These are phyloP conservation scores for Drosophila watanabei DNA, from an alignment of 1,140 invertebrate genomes.

Conservation along the genomic window DNA sequence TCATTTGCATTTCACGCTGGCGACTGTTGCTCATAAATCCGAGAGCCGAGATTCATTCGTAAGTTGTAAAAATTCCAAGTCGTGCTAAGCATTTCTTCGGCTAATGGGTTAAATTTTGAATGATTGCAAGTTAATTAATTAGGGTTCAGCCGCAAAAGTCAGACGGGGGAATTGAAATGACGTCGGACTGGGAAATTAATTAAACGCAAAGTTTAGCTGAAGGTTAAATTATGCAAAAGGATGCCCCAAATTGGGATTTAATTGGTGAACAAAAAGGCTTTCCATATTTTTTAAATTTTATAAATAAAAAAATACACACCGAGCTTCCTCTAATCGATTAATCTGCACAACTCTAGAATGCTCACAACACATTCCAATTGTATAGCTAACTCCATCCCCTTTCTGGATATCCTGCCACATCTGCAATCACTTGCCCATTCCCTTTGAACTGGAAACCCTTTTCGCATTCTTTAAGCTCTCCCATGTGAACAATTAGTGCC, in stretches of 20 bases:
- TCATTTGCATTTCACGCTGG: constrained; percentile 37
- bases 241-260: neutral
- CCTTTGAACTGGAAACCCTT: constrained; percentile 41
- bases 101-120: constrained; percentile 11
- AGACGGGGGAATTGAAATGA: neutral
- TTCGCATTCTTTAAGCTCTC: constrained; percentile 55
- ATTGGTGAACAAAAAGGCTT: neutral
- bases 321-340: neutral
- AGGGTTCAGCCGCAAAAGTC: constrained; percentile 6
- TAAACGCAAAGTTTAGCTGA: neutral
- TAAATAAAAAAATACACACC: neutral
- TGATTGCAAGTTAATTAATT: constrained; percentile 40
- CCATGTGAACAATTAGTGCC: constrained; percentile 74
- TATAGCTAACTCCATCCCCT: neutral
- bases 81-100: constrained; percentile 12
- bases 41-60: constrained; percentile 27
- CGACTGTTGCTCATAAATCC: constrained; percentile 41
- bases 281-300: neutral
- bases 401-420: neutral
- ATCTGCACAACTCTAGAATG: neutral
- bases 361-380: neutral
- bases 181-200: neutral
- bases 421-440: constrained; percentile 25
- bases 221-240: constrained; percentile 1
- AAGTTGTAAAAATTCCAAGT: constrained; percentile 22